Base-by-base conservation (phyloP, 2,797 vertebrate species). In the Yasuhikotakia modesta region DNA sequence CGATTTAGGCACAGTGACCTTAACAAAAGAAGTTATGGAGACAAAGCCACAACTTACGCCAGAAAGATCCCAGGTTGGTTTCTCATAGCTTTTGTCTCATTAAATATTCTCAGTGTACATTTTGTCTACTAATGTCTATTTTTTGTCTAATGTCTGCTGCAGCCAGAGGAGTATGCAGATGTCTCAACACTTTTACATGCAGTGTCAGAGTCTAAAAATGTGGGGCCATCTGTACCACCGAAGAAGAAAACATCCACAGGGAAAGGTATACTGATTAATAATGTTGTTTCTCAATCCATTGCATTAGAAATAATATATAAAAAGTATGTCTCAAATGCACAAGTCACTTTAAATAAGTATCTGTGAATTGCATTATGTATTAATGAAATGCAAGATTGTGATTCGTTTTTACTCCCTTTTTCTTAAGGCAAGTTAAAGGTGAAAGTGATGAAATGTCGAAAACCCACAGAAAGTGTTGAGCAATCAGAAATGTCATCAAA, bases 341-440 rank as follows among this genome's bases (percentile, higher is more conserved):
- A n/a, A n/a, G n/a, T n/a, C n/a, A n/a, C n/a, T n/a, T n/a, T n/a
- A n/a, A n/a, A n/a, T n/a, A n/a, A n/a, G n/a, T n/a, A n/a, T n/a
- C n/a, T n/a, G n/a, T n/a, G n/a, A n/a, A n/a, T n/a, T 35, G 32
- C 32, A 35, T 35, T 35, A 35, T 27, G 27, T 27, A 27, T 27
- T 27, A 27, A 27, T 27, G 27, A 2, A 27, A 27, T 27, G 27
- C 27, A 27, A 60, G 14, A n/a, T 27, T 72, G 24, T 45, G 22
- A 72, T 30, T 5, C n/a, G 10, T 50, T 61, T n/a, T 48, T 73
- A 43, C 24, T 30, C 39, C 19, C 13, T 69, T 14, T 58, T 8
- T 32, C 39, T 21, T 43, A 57, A 83, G 79, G 39, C 13, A 58
- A 27, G 64, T 7, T 81, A 14, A 24, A 73, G 39, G 48, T 76